Conservation (phyloP, 2,797 vertebrate species). For the Rhyacichthys aspro region DNA sequence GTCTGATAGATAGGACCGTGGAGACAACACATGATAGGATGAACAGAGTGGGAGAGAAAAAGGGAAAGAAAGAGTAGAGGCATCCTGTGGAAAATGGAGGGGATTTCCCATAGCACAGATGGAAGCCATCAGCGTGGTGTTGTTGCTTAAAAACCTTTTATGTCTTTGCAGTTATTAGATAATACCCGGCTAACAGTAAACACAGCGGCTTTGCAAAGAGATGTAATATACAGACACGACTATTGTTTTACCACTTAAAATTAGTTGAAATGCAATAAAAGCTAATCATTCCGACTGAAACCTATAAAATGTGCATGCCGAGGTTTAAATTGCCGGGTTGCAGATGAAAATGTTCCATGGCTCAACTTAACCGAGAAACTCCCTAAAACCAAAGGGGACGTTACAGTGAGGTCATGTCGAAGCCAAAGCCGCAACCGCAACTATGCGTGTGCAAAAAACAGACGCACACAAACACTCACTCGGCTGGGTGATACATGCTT, state of each 20-base stretch:
- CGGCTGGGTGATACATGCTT: conserved; percentile 65
- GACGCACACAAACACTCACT: conserved; percentile 60
- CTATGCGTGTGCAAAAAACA: conserved; percentile 66
- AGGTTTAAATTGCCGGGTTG: conserved; percentile 69
- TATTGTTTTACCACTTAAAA: conserved; percentile 71
- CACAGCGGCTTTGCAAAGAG: no score
- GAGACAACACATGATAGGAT: conserved; percentile 72
- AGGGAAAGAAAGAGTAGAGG: conserved; percentile 63
- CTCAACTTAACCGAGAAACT: conserved; percentile 70
- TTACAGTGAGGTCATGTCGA: conserved; percentile 66
- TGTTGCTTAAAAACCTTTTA: conserved; percentile 79
- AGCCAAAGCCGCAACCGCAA: conserved; percentile 76
- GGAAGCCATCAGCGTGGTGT: conserved; percentile 78
- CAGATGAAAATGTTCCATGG: conserved; percentile 73
- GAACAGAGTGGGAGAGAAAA: conserved; percentile 62
- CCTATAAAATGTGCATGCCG: conserved; percentile 65
- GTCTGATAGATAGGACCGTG: conserved; percentile 66
- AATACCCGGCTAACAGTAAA: conserved; percentile 77
- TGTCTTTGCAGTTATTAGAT: conserved; percentile 79
- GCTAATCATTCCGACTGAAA: conserved; percentile 65
- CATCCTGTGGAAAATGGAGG: conserved; percentile 76
- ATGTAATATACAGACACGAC: conserved; percentile 69
- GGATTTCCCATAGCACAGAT: conserved; percentile 80
- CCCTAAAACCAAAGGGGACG: conserved; percentile 58
- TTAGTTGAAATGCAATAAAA: conserved; percentile 68